These are phyloP conservation scores for Nothura maculosa DNA, from an alignment of 2,797 vertebrate species.

Conservation along the genomic window DNA sequence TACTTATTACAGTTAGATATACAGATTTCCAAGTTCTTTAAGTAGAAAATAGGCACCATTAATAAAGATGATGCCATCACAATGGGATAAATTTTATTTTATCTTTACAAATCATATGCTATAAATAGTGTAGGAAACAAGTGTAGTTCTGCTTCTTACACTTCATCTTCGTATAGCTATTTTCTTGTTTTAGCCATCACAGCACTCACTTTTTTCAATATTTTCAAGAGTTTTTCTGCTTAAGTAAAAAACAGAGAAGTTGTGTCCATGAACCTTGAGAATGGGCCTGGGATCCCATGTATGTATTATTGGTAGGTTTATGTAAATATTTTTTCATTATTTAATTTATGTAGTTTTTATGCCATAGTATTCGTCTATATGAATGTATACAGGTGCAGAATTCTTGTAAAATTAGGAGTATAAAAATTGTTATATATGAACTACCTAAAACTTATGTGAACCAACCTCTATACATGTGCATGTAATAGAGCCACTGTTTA, in stretches of 20 bases:
- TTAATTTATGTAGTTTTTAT: not conserved
- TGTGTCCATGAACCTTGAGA: not conserved
- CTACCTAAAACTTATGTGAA: not conserved
- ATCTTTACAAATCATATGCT: too few relatives aligned
- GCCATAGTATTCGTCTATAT: not conserved
- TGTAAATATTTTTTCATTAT: not conserved
- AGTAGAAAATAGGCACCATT: not conserved
- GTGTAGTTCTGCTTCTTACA: too few relatives aligned
- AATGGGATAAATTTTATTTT: rapidly evolving
- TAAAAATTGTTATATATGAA: not conserved
- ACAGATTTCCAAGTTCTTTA: not conserved
- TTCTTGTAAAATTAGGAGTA: not conserved
- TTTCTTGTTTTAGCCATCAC: not conserved
- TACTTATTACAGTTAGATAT: not conserved
- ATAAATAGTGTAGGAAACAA: too few relatives aligned
- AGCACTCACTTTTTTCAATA: not conserved
- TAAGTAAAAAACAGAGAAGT: not conserved
- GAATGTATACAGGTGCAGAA: not conserved
- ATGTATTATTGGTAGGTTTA: not conserved
- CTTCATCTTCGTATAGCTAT: not conserved
- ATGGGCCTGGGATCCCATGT: too few relatives aligned
- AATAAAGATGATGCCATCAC: not conserved
- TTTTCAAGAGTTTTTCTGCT: not conserved
- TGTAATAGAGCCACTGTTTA: not conserved
- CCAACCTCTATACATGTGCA: not conserved